Base-by-base conservation (phyloP, 1,140 invertebrate species). In the Orius insidiosus region DNA sequence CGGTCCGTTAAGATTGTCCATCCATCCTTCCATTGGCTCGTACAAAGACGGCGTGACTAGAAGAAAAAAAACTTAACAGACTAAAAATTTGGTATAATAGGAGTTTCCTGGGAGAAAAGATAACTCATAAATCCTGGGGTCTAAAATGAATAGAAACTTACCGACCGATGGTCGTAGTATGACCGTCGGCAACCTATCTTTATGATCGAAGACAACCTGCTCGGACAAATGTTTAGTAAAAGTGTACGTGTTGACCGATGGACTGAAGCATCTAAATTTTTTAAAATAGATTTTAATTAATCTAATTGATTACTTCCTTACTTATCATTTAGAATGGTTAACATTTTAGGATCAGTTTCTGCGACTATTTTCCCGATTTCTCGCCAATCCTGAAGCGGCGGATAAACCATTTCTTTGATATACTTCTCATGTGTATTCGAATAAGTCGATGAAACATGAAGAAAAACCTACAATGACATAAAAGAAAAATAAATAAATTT, bases 111-210 rank as follows among this genome's bases (percentile, higher is more conserved):
- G n/a, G n/a, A n/a, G n/a, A n/a, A n/a, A n/a, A n/a, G n/a, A n/a
- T n/a, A n/a, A n/a, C n/a, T n/a, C n/a, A n/a, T n/a, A n/a, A n/a
- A n/a, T n/a, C n/a, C n/a, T n/a, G n/a, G n/a, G n/a, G n/a, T n/a
- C n/a, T n/a, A n/a, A n/a, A n/a, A n/a, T n/a, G n/a, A n/a, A n/a
- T n/a, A n/a, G n/a, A n/a, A n/a, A n/a, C n/a, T n/a, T 53, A 74
- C 79, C 85, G 59, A 97, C 96, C 19, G 89, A 94, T n/a, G 93
- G 93, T 66, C 93, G 73, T 8, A 97, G 83, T 58, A 98, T 94
- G 38, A 87, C 83, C 5, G 93, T 72, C 14, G 90, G 92, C 52
- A 98, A 63, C 57, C 77, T 72, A 32, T 76, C 75, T 52, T 74
- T 72, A 56, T 87, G 80, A 56, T 79, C 73, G 53, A 77, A 69